Evolutionary conservation across 2,113 vertebrate genomes (phyloP).

Genomic region (Varanus komodoensis): DNA sequence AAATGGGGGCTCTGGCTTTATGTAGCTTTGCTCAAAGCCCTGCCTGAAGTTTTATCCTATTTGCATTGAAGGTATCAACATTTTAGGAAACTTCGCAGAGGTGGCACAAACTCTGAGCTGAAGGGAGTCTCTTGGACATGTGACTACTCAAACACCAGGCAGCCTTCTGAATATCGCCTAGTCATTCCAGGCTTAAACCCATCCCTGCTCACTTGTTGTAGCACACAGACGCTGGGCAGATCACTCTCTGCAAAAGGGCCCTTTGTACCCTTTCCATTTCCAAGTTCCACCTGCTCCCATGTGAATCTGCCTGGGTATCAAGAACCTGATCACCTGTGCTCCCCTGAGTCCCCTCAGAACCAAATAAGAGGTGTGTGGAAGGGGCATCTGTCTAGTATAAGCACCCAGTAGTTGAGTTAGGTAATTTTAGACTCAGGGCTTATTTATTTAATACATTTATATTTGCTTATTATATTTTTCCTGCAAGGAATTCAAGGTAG

Average conservation of each 20-base stretch:
- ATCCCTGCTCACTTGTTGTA: not conserved
- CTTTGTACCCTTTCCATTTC: not conserved
- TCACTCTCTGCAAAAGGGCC: no score
- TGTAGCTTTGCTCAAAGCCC: constrained; percentile 31
- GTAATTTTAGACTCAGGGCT: not conserved
- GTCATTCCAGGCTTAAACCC: not conserved
- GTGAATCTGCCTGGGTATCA: not conserved
- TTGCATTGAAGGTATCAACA: not conserved
- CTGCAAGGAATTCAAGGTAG: no score
- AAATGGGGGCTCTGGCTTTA: constrained; percentile 26
- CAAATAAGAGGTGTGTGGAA: not conserved
- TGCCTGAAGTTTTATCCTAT: not conserved
- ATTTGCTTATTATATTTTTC: no score
- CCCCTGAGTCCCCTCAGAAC: no score
- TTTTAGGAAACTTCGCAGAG: not conserved
- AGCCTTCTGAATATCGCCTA: not conserved
- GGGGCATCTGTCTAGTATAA: not conserved
- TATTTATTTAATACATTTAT: not conserved
- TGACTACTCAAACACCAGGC: not conserved
- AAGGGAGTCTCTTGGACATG: not conserved
- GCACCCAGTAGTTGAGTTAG: not conserved
- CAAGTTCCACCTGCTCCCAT: not conserved
- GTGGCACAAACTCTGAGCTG: not conserved
- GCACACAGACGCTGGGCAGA: not conserved
- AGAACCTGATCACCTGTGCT: not conserved